Conservation (phyloP, 2,113 vertebrate genomes). For the Proteles cristata region DNA sequence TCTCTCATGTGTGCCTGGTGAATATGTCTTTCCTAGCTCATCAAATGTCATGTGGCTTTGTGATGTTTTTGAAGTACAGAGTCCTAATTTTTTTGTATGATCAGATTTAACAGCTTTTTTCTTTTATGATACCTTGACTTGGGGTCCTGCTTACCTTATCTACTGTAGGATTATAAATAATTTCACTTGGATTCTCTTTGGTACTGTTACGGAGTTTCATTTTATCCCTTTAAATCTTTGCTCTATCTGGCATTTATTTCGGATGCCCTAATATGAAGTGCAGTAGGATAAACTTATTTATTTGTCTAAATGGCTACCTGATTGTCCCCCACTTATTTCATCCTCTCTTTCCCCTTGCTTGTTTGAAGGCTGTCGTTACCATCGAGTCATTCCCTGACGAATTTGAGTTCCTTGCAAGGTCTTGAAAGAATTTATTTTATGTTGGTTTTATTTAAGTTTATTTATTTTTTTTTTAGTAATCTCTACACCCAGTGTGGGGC, state of each 20-base stretch:
- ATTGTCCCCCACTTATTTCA: neutral
- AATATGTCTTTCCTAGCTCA: neutral
- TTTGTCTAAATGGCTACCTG: neutral
- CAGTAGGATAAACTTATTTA: neutral
- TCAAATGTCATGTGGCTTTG: neutral
- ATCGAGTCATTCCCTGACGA: neutral
- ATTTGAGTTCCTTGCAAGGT: slow-evolving; percentile 1
- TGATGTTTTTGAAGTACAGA: slow-evolving; percentile 16
- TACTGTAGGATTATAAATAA: neutral
- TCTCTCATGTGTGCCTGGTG: neutral
- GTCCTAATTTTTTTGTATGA: neutral
- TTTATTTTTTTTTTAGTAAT: neutral
- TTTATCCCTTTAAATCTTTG: slow-evolving; percentile 27
- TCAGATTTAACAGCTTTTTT: neutral
- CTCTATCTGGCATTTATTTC: slow-evolving; percentile 1
- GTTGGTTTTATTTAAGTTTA: neutral
- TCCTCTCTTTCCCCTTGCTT: neutral
- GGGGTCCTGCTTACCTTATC: neutral
- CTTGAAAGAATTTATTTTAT: slow-evolving; percentile 9
- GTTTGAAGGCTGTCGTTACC: neutral
- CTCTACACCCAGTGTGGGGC: neutral
- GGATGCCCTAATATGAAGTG: neutral
- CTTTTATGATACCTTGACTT: neutral
- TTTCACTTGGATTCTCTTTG: neutral
- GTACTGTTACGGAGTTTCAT: slow-evolving; percentile 2